Evolutionary conservation across 2,797 vertebrate genomes (phyloP).

Genomic region (Premnoplex brunnescens): DNA sequence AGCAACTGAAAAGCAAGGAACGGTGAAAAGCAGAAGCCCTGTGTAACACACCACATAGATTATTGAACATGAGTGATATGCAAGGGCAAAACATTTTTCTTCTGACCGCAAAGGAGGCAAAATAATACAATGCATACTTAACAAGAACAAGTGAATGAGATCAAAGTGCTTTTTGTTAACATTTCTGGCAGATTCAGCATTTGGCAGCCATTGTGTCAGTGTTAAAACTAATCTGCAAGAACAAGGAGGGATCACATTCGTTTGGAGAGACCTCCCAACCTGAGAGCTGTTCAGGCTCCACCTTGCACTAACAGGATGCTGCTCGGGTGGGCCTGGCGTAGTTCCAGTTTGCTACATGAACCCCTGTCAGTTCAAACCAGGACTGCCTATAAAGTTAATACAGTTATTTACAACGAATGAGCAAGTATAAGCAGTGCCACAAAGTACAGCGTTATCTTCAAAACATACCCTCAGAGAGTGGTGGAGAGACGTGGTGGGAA

Average conservation of each 20-base stretch:
- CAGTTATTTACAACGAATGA: constrained; percentile 56
- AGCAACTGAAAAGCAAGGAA: background rate
- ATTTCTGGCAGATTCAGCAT: constrained; percentile 39
- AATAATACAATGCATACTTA: constrained; percentile 33
- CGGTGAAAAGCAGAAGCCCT: background rate
- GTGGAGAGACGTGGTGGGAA: background rate
- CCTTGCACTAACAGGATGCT: constrained; percentile 38
- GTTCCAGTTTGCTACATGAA: constrained; percentile 40
- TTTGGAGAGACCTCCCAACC: constrained; percentile 35
- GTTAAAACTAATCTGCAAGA: constrained; percentile 42
- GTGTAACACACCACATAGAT: background rate
- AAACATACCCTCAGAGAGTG: constrained; percentile 14
- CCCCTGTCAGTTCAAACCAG: background rate
- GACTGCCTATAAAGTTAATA: constrained; percentile 54
- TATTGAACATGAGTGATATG: constrained; percentile 24
- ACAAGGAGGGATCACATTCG: constrained; percentile 5
- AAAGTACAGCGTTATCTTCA: background rate
- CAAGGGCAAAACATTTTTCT: constrained; percentile 31
- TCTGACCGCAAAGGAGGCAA: constrained; percentile 15
- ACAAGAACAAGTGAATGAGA: constrained; percentile 31
- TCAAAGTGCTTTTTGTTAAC: constrained; percentile 54
- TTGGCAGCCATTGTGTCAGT: constrained; percentile 33
- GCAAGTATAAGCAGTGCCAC: constrained; percentile 22
- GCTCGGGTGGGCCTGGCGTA: constrained; percentile 28
- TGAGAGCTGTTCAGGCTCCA: constrained; percentile 1